phyloP scores from a whole-genome alignment of 1,140 invertebrate species.

The Aphaenogaster ashmeadi region DNA sequence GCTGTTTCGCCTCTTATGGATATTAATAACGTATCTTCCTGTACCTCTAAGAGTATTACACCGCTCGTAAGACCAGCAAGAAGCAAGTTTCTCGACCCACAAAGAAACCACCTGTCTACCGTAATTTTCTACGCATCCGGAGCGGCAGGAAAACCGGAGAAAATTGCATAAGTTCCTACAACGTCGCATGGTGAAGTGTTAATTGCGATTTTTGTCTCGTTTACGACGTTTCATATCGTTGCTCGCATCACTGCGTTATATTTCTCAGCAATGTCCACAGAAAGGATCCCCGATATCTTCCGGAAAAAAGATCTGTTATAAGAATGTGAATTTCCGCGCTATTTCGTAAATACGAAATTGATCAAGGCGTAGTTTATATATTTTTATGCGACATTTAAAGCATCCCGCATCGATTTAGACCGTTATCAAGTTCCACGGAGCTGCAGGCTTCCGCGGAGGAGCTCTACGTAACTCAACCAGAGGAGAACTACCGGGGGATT shows the following conservation, averaged over 20 bases:
- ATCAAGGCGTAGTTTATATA: background rate
- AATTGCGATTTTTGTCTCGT: constrained; percentile 33
- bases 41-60: constrained; percentile 65
- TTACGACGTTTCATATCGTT: background rate
- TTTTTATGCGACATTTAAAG: constrained; percentile 34
- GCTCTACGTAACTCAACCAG: constrained; percentile 79
- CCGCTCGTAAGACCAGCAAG: constrained; percentile 44
- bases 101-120: constrained; percentile 59
- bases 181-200: background rate
- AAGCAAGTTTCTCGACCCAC: constrained; percentile 48
- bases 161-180: constrained; percentile 21
- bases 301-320: background rate
- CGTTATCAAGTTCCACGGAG: constrained; percentile 75
- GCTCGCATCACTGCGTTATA: background rate
- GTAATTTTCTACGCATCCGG: constrained; percentile 56
- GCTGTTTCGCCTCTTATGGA: constrained; percentile 64
- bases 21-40: constrained; percentile 75
- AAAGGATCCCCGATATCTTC: background rate
- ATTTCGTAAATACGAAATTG: constrained; percentile 5
- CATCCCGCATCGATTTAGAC: constrained; percentile 34
- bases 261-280: background rate
- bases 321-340: background rate
- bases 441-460: constrained; percentile 72
- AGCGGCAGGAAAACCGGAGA: constrained; percentile 18
- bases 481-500: constrained; percentile 83